Evolutionary conservation across 2,888 invertebrate species (phyloP).

Genomic region (Athalia rosae): DNA sequence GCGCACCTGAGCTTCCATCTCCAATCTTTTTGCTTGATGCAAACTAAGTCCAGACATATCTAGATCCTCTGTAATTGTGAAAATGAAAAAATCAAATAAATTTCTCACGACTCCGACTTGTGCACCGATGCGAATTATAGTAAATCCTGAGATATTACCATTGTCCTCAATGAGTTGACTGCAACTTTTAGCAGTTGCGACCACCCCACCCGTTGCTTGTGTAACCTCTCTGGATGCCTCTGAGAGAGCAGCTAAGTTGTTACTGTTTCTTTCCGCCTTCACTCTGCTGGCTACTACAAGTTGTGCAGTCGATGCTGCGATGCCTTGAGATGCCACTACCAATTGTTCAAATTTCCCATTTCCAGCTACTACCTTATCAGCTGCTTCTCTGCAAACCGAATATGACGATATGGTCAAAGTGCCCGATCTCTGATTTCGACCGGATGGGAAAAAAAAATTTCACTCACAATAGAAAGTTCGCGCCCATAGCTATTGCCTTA

Average conservation of each 20-base stretch:
- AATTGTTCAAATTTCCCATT: conserved; percentile 93
- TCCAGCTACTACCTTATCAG: conserved; percentile 92
- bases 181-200: conserved; percentile 95
- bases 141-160: conserved; percentile 73
- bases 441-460: conserved; percentile 21
- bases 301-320: conserved; percentile 97
- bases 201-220: conserved; percentile 92
- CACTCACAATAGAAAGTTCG: conserved; percentile 92
- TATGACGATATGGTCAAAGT: neutral
- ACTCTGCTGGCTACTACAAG: conserved; percentile 97
- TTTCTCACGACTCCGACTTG: neutral
- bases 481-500: conserved; percentile 97
- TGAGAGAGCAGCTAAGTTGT: conserved; percentile 86
- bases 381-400: conserved; percentile 82
- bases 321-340: conserved; percentile 97
- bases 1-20: conserved; percentile 98
- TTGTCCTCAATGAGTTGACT: conserved; percentile 89
- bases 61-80: conserved; percentile 81
- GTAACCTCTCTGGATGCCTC: conserved; percentile 92
- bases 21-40: conserved; percentile 95
- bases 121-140: conserved; percentile 1
- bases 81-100: conserved; percentile 23
- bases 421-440: neutral
- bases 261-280: conserved; percentile 91
- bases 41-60: conserved; percentile 93